Conservation (phyloP, 1,140 invertebrate genomes). For the Panulirus ornatus region DNA sequence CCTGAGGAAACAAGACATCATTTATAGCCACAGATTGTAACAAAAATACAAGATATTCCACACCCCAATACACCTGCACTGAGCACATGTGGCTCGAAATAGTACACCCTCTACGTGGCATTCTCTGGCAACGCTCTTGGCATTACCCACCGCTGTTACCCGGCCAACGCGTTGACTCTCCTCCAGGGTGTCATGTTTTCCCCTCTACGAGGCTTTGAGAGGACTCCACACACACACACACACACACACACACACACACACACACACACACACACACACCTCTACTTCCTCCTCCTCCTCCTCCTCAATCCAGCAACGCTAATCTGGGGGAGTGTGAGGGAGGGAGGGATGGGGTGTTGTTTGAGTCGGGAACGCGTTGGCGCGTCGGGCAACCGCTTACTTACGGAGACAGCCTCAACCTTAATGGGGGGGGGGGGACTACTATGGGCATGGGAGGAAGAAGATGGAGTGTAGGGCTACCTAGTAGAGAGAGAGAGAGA, state of each 20-base stretch:
- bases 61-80: not conserved
- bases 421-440: not conserved
- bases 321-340: not conserved
- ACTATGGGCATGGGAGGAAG: not conserved
- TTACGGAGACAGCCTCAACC: not conserved
- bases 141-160: too few relatives aligned
- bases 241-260: not conserved
- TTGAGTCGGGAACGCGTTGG: too few relatives aligned
- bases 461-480: not conserved
- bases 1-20: not conserved
- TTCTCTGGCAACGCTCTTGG: too few relatives aligned
- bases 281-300: slow-evolving; percentile 16
- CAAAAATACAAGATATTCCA: not conserved
- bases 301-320: not conserved
- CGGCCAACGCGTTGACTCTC: not conserved
- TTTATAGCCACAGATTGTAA: not conserved
- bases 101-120: not conserved
- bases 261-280: not conserved
- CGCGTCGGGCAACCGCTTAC: too few relatives aligned
- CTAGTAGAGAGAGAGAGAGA: slow-evolving; percentile 15
- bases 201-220: not conserved
- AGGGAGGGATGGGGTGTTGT: not conserved
- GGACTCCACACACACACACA: not conserved
- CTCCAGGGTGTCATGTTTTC: not conserved
- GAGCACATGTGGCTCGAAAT: not conserved